Conservation (phyloP, 1,140 invertebrate species). For the Eurytemora carolleeae region DNA sequence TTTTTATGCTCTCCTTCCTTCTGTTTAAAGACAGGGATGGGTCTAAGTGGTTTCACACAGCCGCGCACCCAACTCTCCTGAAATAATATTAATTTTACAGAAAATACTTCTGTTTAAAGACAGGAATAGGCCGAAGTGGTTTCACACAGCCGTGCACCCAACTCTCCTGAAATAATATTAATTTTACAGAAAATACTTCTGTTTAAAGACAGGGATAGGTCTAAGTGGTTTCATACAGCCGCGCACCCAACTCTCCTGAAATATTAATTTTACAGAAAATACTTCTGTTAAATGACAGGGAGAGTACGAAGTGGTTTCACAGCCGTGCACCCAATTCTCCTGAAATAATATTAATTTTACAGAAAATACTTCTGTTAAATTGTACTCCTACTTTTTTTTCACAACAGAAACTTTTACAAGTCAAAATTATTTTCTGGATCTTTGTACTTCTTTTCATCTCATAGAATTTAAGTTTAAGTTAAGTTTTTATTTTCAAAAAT, state of each 20-base stretch:
- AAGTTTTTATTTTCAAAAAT: no score
- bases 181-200: background rate
- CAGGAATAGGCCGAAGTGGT: background rate
- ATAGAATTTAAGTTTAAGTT: no score
- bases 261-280: background rate
- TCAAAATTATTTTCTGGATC: background rate
- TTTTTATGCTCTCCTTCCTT: background rate
- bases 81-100: background rate
- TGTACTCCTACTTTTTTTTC: no score
- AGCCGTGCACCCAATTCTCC: background rate
- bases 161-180: background rate
- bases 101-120: no score
- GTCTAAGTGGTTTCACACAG: background rate
- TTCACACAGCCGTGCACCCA: background rate
- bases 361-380: no score
- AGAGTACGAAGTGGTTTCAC: background rate
- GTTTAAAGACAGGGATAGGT: background rate
- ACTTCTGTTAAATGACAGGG: no score
- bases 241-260: background rate
- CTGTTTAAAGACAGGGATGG: background rate
- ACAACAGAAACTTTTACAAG: no score
- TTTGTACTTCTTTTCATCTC: no score
- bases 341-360: background rate
- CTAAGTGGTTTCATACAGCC: background rate
- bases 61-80: background rate